These are phyloP conservation scores for Nesogale talazaci DNA, from an alignment of 2,113 vertebrate genomes.

Conservation along the genomic window DNA sequence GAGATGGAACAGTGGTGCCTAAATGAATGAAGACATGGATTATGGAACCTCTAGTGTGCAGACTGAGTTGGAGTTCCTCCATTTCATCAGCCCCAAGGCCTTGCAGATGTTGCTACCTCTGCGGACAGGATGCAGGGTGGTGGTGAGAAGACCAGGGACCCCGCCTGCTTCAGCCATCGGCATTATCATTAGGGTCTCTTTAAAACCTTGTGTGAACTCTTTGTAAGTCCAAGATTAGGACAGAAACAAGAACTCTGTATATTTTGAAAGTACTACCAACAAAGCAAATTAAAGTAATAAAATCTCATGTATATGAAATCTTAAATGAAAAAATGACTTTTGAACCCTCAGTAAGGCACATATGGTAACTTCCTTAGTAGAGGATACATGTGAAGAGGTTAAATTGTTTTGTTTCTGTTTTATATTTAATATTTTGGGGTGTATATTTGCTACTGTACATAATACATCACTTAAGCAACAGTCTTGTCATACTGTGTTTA, in stretches of 20 bases:
- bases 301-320: neutral
- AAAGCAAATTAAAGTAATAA: neutral
- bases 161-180: neutral
- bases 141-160: neutral
- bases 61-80: neutral
- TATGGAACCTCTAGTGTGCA: neutral
- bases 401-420: neutral
- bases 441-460: neutral
- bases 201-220: too few relatives aligned
- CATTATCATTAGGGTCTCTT: neutral
- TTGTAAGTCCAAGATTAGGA: neutral
- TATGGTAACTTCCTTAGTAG: neutral
- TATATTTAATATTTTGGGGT: neutral
- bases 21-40: neutral
- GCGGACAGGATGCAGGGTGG: neutral
- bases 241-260: neutral
- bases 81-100: neutral
- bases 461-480: neutral
- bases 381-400: neutral
- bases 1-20: neutral
- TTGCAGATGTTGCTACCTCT: neutral
- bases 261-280: neutral
- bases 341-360: neutral
- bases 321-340: neutral
- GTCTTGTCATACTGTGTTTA: slow-evolving; percentile 61